Conservation (phyloP, 1,140 invertebrate species). For the Semibalanus balanoides region DNA sequence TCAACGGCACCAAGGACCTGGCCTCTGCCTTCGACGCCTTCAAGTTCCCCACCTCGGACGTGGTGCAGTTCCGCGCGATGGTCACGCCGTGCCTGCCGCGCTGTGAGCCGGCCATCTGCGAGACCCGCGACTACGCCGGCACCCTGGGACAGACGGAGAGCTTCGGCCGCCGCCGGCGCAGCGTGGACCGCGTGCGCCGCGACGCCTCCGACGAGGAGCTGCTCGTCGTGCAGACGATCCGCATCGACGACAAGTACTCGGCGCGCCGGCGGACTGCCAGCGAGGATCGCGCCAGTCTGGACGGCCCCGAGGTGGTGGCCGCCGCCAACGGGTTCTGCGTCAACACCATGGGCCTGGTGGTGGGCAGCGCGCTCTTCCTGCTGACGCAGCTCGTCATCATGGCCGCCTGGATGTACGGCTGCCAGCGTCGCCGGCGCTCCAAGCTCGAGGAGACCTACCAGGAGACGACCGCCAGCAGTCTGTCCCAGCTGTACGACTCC, state of each 20-base stretch:
- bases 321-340: conserved; percentile 38
- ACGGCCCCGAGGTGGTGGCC: not conserved
- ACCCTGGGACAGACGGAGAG: conserved; percentile 28
- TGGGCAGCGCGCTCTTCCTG: conserved; percentile 65
- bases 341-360: conserved; percentile 57
- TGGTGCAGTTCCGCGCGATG: conserved; percentile 40
- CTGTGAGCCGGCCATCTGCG: conserved; percentile 36
- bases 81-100: conserved; percentile 38
- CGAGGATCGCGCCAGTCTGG: not conserved
- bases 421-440: conserved; percentile 47
- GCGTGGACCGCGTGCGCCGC: not conserved
- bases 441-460: conserved; percentile 36
- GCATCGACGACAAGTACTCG: conserved; percentile 77
- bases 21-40: conserved; percentile 41
- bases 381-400: conserved; percentile 65
- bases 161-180: conserved; percentile 30
- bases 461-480: conserved; percentile 49
- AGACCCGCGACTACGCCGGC: conserved; percentile 30
- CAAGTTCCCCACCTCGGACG: conserved; percentile 40
- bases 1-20: conserved; percentile 28
- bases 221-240: conserved; percentile 73
- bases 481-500: conserved; percentile 72
- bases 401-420: conserved; percentile 66
- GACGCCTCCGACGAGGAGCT: conserved; percentile 48
- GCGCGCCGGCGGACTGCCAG: conserved; percentile 12